Evolutionary conservation across 2,113 vertebrate genomes (phyloP).

Genomic region (Cochlearius cochlearius): DNA sequence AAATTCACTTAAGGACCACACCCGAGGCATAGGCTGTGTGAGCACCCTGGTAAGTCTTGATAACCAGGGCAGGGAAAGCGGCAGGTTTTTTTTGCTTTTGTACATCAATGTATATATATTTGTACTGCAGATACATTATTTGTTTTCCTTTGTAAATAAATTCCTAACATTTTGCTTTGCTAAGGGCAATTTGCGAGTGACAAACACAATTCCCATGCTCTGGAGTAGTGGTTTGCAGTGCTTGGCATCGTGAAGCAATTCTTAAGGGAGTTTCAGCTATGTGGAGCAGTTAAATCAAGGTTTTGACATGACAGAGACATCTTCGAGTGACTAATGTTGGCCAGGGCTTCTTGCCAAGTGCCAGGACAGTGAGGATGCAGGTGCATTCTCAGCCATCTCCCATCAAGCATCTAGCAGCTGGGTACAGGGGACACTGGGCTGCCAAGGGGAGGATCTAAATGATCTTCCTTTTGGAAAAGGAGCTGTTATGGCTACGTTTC

Average conservation of each 20-base stretch:
- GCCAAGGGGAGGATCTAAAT: neutral
- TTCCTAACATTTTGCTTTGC: neutral
- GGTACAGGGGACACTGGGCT: neutral
- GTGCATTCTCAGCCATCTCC: neutral
- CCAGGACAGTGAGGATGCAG: neutral
- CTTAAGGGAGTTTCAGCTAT: neutral
- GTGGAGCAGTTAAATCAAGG: neutral
- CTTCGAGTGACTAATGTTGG: neutral
- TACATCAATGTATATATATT: neutral
- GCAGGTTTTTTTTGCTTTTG: neutral
- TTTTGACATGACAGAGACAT: neutral
- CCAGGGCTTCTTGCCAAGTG: neutral
- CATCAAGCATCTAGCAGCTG: neutral
- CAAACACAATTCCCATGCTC: neutral
- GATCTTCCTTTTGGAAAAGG: neutral
- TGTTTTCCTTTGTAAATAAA: neutral
- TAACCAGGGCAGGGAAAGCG: neutral
- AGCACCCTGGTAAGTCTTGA: neutral
- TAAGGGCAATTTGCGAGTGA: neutral
- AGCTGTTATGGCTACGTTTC: neutral
- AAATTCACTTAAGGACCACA: neutral
- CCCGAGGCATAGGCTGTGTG: neutral
- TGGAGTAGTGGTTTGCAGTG: neutral
- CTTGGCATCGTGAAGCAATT: neutral
- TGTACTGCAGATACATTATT: neutral